phyloP scores from a whole-genome alignment of 2,797 vertebrate genomes.

The Clarias platycephalus region DNA sequence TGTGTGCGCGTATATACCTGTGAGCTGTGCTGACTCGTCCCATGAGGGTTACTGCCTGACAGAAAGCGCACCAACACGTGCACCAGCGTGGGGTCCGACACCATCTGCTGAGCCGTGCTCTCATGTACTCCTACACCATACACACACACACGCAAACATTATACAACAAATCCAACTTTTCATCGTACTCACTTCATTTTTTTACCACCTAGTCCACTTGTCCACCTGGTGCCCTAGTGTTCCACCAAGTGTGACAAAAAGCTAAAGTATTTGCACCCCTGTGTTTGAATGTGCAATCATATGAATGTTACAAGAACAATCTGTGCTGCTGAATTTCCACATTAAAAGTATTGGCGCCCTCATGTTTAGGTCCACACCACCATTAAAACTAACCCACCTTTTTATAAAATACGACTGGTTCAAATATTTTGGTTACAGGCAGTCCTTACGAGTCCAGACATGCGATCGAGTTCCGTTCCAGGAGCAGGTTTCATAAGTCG shows the following conservation, averaged over 20 bases:
- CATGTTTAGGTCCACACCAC: neutral
- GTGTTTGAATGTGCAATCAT: too few relatives aligned
- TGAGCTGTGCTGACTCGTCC: slow-evolving; percentile 94
- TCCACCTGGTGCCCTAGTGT: neutral
- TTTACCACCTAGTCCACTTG: neutral
- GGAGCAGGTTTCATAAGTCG: too few relatives aligned
- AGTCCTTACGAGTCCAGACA: too few relatives aligned
- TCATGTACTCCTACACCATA: slow-evolving; percentile 84
- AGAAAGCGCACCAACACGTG: slow-evolving; percentile 96
- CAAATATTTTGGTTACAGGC: too few relatives aligned
- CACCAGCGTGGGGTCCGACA: slow-evolving; percentile 92
- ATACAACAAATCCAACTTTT: neutral
- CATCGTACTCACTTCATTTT: neutral
- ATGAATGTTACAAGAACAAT: too few relatives aligned
- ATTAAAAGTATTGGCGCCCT: neutral
- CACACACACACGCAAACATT: neutral
- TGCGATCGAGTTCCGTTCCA: too few relatives aligned
- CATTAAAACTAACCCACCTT: neutral
- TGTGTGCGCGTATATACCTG: slow-evolving; percentile 72
- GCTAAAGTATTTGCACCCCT: too few relatives aligned
- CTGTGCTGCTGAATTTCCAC: too few relatives aligned
- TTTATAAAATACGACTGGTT: neutral
- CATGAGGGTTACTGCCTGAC: slow-evolving; percentile 92
- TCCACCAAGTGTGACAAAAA: too few relatives aligned
- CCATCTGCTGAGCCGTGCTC: slow-evolving; percentile 93